phyloP scores from a whole-genome alignment of 2,888 invertebrate genomes.

The Linyphia triangularis region DNA sequence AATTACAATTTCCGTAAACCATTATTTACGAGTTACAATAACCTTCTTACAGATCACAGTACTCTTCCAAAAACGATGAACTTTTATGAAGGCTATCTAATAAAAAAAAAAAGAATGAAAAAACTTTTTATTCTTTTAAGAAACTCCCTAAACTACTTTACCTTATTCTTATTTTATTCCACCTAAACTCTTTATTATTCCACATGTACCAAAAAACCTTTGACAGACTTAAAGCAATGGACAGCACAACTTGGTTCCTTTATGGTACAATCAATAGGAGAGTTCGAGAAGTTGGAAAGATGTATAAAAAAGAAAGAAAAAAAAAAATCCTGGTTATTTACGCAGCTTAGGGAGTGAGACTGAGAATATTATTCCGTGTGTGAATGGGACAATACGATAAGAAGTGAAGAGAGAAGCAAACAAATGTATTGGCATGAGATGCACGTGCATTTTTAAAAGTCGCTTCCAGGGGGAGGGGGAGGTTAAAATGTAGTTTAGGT shows the following conservation, averaged over 20 bases:
- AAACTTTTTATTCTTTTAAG: too few species aligned
- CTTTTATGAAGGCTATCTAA: too few species aligned
- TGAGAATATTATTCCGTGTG: background rate
- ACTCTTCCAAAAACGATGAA: too few species aligned
- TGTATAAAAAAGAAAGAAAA: background rate
- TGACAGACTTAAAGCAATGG: background rate
- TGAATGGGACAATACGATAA: background rate
- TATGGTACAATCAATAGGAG: background rate
- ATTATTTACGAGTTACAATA: too few species aligned
- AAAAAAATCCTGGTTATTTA: background rate
- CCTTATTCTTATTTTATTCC: too few species aligned
- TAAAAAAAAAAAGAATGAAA: too few species aligned
- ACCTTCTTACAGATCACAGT: too few species aligned
- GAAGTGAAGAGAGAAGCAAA: background rate
- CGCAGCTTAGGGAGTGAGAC: background rate
- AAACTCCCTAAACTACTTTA: too few species aligned
- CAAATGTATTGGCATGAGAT: background rate
- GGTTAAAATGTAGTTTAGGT: constrained; percentile 40
- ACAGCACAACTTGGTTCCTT: background rate
- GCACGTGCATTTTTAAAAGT: constrained; percentile 22
- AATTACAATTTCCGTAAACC: too few species aligned
- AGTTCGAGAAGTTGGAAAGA: background rate
- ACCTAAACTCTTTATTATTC: too few species aligned
- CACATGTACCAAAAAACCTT: background rate
- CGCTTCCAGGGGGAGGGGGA: background rate